Percentiles rank a stretch among this genome's conserved stretches.
Evolutionary conservation across 2,888 invertebrate genomes (phyloP).

Genomic region (Netelia melanura): DNA sequence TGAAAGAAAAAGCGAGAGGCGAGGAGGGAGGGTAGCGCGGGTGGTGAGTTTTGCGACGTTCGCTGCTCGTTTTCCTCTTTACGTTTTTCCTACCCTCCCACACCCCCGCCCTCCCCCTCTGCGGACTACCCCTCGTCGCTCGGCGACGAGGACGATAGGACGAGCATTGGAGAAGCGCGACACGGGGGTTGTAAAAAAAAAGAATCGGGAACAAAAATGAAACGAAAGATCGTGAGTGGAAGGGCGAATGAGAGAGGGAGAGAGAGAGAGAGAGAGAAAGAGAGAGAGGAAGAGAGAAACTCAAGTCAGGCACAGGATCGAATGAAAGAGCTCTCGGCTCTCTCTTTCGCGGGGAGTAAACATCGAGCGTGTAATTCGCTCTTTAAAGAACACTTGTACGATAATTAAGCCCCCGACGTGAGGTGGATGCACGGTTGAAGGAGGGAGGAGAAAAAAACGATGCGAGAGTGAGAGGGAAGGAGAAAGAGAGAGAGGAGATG

Average conservation of each 20-base stretch:
- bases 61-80: conserved; percentile 58
- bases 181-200: conserved; percentile 49
- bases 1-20: conserved; percentile 76
- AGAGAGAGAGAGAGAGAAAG: neutral
- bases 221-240: conserved; percentile 39
- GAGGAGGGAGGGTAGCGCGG: conserved; percentile 18
- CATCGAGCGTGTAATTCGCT: conserved; percentile 84
- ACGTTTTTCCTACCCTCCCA: conserved; percentile 41
- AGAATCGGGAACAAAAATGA: conserved; percentile 41
- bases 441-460: conserved; percentile 34
- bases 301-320: conserved; percentile 69
- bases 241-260: conserved; percentile 22
- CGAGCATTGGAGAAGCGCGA: conserved; percentile 57
- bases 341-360: conserved; percentile 77
- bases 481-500: conserved; percentile 18
- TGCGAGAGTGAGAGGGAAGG: neutral
- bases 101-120: conserved; percentile 9
- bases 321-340: conserved; percentile 81
- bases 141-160: conserved; percentile 59
- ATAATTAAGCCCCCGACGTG: conserved; percentile 80
- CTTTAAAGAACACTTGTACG: conserved; percentile 84
- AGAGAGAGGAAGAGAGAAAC: conserved; percentile 64
- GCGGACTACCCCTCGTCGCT: conserved; percentile 1
- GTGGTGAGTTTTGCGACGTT: conserved; percentile 53
- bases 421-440: conserved; percentile 62